A percentile compares a stretch with the other conserved stretches of the same genome.
Conservation (phyloP, 1,140 invertebrate species). For the Tetraneura akinire region DNA sequence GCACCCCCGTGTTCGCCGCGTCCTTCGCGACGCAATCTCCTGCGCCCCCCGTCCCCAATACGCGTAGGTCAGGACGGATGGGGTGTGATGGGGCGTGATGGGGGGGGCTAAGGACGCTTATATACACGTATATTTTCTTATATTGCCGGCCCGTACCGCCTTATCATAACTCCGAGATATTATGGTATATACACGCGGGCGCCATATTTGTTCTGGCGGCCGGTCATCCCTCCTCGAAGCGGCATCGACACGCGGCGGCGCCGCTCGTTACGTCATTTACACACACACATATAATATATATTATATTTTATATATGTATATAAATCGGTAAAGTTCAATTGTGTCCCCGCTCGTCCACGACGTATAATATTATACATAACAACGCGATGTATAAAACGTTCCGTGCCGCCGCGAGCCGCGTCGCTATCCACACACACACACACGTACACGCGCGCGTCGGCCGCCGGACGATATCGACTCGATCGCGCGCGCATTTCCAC, state of each 20-base stretch:
- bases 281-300: too few species aligned
- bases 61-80: too few species aligned
- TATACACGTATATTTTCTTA: slow-evolving; percentile 25
- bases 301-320: too few species aligned
- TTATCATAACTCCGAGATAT: slow-evolving; percentile 42
- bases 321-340: slow-evolving; percentile 48
- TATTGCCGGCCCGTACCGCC: not conserved
- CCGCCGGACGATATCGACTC: slow-evolving; percentile 27
- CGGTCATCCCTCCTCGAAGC: slow-evolving; percentile 41
- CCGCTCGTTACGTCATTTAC: not conserved
- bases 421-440: not conserved
- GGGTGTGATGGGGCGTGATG: too few species aligned
- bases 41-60: not conserved
- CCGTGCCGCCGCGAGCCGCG: slow-evolving; percentile 12
- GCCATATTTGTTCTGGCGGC: slow-evolving; percentile 49
- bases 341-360: slow-evolving; percentile 18
- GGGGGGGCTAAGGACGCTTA: too few species aligned
- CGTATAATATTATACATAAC: too few species aligned
- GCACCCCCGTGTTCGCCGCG: not conserved
- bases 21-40: too few species aligned
- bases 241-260: not conserved
- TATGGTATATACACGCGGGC: slow-evolving; percentile 22
- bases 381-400: not conserved
- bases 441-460: not conserved
- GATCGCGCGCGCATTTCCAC: slow-evolving; percentile 11